These are phyloP conservation scores for human DNA, from an alignment of 2,113 vertebrate species.

Conservation along the genomic window GRCh38 chr3:103383501-103384000, in stretches of 20 bases:
- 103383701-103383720: slow-evolving; percentile 29
- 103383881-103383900: slow-evolving; percentile 86
- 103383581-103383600: not conserved
- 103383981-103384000: slow-evolving; percentile 65
- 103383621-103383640: not conserved
- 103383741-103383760: slow-evolving; percentile 86
- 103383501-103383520: not conserved
- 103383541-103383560: not conserved
- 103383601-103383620: not conserved
- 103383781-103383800: slow-evolving; percentile 88
- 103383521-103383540: not conserved
- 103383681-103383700: not conserved
- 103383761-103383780: slow-evolving; percentile 90
- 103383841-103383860: slow-evolving; percentile 91
- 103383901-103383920: slow-evolving; percentile 83
- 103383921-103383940: slow-evolving; percentile 86
- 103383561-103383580: not conserved
- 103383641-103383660: not conserved
- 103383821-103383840: slow-evolving; percentile 88
- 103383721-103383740: slow-evolving; percentile 85
- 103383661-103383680: not conserved
- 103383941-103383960: slow-evolving; percentile 80
- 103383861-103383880: slow-evolving; percentile 84
- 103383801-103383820: slow-evolving; percentile 88
- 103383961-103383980: slow-evolving; percentile 77